A percentile compares a stretch with the other conserved stretches of the same genome.
phyloP scores from a whole-genome alignment of 2,888 invertebrate genomes.

The Plutella xylostella region DNA sequence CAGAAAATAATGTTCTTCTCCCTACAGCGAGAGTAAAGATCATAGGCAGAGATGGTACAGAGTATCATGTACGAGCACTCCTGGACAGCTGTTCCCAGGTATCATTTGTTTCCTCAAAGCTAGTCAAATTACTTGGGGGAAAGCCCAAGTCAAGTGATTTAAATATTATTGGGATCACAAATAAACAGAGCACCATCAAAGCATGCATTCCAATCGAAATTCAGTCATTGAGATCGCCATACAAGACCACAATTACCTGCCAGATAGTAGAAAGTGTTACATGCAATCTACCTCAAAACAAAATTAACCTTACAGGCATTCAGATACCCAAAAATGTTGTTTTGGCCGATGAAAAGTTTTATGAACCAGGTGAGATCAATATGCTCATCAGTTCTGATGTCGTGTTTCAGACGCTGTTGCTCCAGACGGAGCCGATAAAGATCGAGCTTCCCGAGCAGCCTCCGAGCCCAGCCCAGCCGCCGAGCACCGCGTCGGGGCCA shows the following conservation, averaged over 20 bases:
- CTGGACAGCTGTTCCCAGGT: not conserved
- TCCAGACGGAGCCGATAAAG: not conserved
- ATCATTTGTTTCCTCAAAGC: not conserved
- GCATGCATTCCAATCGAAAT: not conserved
- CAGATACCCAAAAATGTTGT: not conserved
- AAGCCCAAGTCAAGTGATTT: not conserved
- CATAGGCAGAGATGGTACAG: not conserved
- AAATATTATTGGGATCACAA: not conserved
- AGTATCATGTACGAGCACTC: not conserved
- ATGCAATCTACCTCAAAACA: not conserved
- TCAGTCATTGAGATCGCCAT: not conserved
- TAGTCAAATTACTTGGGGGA: not conserved
- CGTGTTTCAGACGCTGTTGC: not conserved
- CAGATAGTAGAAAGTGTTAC: not conserved
- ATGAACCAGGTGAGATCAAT: not conserved
- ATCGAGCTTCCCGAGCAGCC: too few relatives aligned
- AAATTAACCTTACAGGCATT: not conserved
- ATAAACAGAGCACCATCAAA: not conserved
- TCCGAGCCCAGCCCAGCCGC: not conserved
- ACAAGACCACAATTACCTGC: not conserved
- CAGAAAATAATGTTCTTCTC: slow-evolving; percentile 8
- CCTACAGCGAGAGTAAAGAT: slow-evolving; percentile 3
- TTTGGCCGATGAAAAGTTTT: not conserved
- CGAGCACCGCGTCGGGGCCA: not conserved
- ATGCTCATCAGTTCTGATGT: not conserved